Conservation (phyloP, 2,113 vertebrate species). For the Tautogolabrus adspersus region DNA sequence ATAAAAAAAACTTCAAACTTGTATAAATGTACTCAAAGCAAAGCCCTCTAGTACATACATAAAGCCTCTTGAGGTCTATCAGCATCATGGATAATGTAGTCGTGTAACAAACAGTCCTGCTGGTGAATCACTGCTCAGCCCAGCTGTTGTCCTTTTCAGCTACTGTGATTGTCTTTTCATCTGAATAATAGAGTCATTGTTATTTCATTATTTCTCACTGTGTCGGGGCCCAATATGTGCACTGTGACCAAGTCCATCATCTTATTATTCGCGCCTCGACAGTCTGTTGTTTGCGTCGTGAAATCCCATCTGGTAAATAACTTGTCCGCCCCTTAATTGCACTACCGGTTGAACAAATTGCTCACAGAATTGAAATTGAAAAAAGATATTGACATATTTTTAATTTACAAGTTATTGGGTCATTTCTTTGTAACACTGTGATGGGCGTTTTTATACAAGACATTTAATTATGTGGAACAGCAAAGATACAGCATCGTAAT, state of each 20-base stretch:
- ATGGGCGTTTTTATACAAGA: slow-evolving; percentile 18
- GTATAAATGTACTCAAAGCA: too few species aligned
- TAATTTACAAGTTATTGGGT: slow-evolving; percentile 32
- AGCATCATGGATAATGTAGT: background rate
- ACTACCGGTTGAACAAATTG: slow-evolving; percentile 9
- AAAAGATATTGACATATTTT: slow-evolving; percentile 1
- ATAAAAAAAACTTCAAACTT: too few species aligned
- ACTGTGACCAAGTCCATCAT: slow-evolving; percentile 28
- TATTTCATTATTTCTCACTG: slow-evolving; percentile 15
- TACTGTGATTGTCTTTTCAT: background rate
- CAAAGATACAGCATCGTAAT: slow-evolving; percentile 43
- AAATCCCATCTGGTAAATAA: slow-evolving; percentile 8
- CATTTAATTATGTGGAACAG: slow-evolving; percentile 65
- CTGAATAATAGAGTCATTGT: slow-evolving; percentile 24
- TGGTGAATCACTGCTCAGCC: background rate
- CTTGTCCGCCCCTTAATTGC: slow-evolving; percentile 9
- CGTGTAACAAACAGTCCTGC: background rate
- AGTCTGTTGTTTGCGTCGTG: background rate
- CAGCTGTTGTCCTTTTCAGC: background rate
- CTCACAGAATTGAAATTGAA: slow-evolving; percentile 22
- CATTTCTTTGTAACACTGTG: slow-evolving; percentile 37
- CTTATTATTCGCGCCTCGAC: slow-evolving; percentile 3
- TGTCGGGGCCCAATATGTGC: slow-evolving; percentile 9
- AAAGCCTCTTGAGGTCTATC: too few species aligned
- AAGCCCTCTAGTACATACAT: too few species aligned